These are phyloP conservation scores for Stenodera caucasica DNA, from an alignment of 2,888 invertebrate genomes.

Conservation along the genomic window DNA sequence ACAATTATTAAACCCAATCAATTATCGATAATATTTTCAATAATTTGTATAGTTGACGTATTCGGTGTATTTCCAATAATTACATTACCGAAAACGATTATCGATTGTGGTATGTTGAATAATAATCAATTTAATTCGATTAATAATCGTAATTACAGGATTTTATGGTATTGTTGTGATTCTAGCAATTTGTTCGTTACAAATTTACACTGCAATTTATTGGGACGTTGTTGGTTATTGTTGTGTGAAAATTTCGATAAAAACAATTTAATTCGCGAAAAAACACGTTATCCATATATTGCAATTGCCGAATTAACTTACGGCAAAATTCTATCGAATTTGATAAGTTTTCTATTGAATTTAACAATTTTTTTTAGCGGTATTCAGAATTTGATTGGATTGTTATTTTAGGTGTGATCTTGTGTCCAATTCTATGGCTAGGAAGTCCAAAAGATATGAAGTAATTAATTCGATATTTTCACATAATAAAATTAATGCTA, in stretches of 20 bases:
- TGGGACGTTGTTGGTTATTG: slow-evolving; percentile 74
- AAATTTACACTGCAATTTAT: slow-evolving; percentile 80
- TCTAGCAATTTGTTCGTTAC: slow-evolving; percentile 66
- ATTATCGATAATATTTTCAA: slow-evolving; percentile 69
- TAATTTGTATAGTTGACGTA: slow-evolving; percentile 76
- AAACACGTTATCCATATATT: slow-evolving; percentile 76
- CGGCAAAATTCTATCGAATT: slow-evolving; percentile 63
- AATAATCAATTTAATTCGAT: slow-evolving; percentile 17
- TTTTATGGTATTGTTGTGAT: slow-evolving; percentile 72
- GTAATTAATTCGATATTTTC: too few species aligned
- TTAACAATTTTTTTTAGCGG: slow-evolving; percentile 77
- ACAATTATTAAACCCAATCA: slow-evolving; percentile 45
- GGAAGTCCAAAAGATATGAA: slow-evolving; percentile 93
- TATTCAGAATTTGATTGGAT: slow-evolving; percentile 84
- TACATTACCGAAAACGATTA: slow-evolving; percentile 72
- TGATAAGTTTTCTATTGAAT: slow-evolving; percentile 72
- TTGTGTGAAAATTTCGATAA: slow-evolving; percentile 52
- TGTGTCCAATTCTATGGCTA: slow-evolving; percentile 84
- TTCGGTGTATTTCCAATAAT: slow-evolving; percentile 84
- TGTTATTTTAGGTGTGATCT: slow-evolving; percentile 69
- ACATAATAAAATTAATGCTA: too few species aligned
- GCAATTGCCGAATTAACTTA: slow-evolving; percentile 80
- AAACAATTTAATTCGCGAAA: slow-evolving; percentile 60
- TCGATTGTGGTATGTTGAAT: slow-evolving; percentile 73
- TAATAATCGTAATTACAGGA: slow-evolving; percentile 60